Percentiles rank a stretch among this genome's conserved stretches.
These are phyloP conservation scores for Micropoecilia bifurca DNA, from an alignment of 2,797 vertebrate genomes.

Conservation along the genomic window DNA sequence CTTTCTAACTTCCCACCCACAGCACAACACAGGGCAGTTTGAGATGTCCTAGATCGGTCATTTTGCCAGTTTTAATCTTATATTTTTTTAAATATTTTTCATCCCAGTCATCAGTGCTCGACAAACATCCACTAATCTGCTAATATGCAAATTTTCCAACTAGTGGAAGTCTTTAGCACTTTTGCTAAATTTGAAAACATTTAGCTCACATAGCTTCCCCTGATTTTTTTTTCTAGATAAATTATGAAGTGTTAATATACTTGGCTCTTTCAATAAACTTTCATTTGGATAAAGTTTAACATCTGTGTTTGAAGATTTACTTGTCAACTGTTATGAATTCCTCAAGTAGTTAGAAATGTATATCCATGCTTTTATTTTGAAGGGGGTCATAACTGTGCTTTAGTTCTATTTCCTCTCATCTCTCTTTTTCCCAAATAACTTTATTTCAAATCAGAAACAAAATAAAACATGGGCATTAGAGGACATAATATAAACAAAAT, in stretches of 20 bases:
- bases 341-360: neutral
- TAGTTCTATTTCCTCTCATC: neutral
- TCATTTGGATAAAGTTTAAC: neutral
- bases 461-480: neutral
- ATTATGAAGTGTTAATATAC: neutral
- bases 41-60: constrained; percentile 4
- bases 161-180: neutral
- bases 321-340: neutral
- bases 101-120: neutral
- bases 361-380: neutral
- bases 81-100: neutral
- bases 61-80: neutral
- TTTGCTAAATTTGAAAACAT: neutral
- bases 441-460: neutral
- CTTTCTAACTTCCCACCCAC: neutral
- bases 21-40: neutral
- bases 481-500: neutral
- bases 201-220: neutral
- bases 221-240: neutral
- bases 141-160: neutral
- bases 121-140: neutral
- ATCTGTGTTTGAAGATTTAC: neutral
- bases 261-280: neutral
- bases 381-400: neutral
- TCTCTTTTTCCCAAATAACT: neutral